Conservation (phyloP, 2,113 vertebrate genomes). For the Rhinopithecus roxellana region DNA sequence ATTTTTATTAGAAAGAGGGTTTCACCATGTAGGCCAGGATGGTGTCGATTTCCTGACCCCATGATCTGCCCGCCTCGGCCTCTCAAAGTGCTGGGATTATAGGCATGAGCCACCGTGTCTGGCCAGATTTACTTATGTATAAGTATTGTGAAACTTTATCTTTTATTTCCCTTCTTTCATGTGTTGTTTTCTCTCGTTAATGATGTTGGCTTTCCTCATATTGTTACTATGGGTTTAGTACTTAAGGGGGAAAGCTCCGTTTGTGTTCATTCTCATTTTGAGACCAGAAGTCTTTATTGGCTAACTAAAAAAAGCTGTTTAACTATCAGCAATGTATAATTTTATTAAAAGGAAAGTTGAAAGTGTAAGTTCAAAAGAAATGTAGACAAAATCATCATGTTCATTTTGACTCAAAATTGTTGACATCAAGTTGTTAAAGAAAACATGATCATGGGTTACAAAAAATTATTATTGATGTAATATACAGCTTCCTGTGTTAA, state of each 20-base stretch:
- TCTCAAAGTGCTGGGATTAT: too few species aligned
- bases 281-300: background rate
- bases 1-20: too few species aligned
- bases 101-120: fast-evolving
- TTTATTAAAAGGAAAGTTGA: background rate
- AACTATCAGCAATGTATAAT: background rate
- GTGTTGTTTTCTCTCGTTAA: background rate
- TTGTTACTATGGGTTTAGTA: background rate
- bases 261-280: too few species aligned
- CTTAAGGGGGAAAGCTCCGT: too few species aligned
- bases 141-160: background rate
- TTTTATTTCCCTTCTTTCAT: background rate
- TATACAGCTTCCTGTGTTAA: background rate
- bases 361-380: background rate
- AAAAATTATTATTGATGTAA: background rate
- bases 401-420: background rate
- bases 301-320: background rate
- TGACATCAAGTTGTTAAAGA: background rate
- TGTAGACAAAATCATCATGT: background rate
- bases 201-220: background rate
- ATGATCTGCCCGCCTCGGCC: too few species aligned
- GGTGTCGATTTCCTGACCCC: too few species aligned
- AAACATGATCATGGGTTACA: background rate
- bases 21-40: too few species aligned
- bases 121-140: background rate